phyloP scores from a whole-genome alignment of 1,140 invertebrate species.

The Drosophila pachea region DNA sequence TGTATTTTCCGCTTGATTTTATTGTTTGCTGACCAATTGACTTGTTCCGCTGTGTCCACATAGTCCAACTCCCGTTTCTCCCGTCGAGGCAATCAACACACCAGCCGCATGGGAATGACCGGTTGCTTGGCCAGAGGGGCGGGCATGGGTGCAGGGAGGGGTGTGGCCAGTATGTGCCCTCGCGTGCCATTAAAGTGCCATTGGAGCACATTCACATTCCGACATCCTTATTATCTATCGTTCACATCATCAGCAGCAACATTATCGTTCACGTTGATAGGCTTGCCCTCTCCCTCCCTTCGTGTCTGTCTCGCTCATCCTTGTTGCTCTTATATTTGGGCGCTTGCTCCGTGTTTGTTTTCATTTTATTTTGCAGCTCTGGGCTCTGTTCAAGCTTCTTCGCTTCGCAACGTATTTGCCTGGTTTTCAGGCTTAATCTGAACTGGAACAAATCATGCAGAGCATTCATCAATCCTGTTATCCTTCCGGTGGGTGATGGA shows the following conservation, averaged over 20 bases:
- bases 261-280: constrained; percentile 76
- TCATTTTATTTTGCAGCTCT: constrained; percentile 27
- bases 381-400: constrained; percentile 29
- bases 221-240: constrained; percentile 64
- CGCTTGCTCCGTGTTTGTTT: constrained; percentile 20
- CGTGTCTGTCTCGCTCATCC: background rate
- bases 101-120: constrained; percentile 24
- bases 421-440: constrained; percentile 37
- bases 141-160: too few species aligned
- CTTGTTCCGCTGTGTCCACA: constrained; percentile 23
- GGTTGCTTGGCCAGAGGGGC: background rate
- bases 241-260: constrained; percentile 55
- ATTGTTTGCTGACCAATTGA: constrained; percentile 69
- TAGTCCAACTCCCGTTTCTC: too few species aligned
- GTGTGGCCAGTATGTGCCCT: background rate
- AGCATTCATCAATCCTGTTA: constrained; percentile 72
- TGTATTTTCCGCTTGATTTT: constrained; percentile 52
- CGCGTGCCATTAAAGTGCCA: constrained; percentile 57
- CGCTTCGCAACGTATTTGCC: constrained; percentile 4
- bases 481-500: constrained; percentile 19
- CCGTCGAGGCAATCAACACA: constrained; percentile 62
- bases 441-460: constrained; percentile 51
- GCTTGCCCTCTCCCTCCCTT: constrained; percentile 11
- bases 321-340: constrained; percentile 23
- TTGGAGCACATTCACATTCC: constrained; percentile 36